phyloP scores from a whole-genome alignment of 2,888 invertebrate species.

The Choristoneura rosaceana region DNA sequence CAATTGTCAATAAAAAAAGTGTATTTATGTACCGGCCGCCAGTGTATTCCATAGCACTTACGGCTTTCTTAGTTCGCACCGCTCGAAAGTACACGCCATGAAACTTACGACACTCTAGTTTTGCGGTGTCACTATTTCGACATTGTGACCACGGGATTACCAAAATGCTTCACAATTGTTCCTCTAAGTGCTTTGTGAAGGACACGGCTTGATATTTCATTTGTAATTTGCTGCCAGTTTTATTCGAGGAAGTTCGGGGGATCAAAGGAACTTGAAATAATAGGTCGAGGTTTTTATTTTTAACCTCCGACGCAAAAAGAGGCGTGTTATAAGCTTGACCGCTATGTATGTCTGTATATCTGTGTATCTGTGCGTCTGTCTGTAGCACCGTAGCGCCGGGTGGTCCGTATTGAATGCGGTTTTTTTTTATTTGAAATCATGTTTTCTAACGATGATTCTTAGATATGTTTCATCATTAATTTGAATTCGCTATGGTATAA shows the following conservation, averaged over 20 bases:
- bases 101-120: constrained; percentile 20
- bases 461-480: not conserved
- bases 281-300: not conserved
- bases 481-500: not conserved
- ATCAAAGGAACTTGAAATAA: not conserved
- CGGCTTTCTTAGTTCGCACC: not conserved
- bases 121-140: constrained; percentile 14
- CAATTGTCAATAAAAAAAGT: not conserved
- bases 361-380: too few relatives aligned
- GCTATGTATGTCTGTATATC: too few relatives aligned
- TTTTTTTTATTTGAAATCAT: too few relatives aligned
- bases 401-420: not conserved
- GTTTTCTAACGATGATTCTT: too few relatives aligned
- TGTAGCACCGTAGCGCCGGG: too few relatives aligned
- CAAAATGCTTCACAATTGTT: constrained; percentile 21
- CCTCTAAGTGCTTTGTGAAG: constrained; percentile 18
- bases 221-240: not conserved
- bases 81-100: constrained; percentile 13
- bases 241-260: not conserved
- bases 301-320: too few relatives aligned
- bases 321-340: too few relatives aligned
- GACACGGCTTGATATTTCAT: constrained; percentile 20
- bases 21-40: constrained; percentile 5
- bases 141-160: constrained; percentile 22
- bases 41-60: constrained; percentile 15